A percentile compares a stretch with the other conserved stretches of the same genome.
phyloP scores from a whole-genome alignment of 2,888 invertebrate genomes.

The Leptura quadrifasciata region DNA sequence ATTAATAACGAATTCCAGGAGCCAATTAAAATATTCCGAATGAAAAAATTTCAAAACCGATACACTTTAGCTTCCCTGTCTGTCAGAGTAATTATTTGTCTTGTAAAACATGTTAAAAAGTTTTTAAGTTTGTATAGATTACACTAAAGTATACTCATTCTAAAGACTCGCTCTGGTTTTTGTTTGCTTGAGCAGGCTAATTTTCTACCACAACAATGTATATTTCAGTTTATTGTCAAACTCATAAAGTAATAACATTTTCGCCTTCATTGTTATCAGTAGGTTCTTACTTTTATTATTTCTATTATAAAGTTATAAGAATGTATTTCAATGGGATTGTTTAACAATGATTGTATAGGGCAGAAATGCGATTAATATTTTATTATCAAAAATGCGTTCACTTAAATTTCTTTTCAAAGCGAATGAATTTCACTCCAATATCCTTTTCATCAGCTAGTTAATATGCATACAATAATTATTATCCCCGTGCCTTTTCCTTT shows the following conservation, averaged over 20 bases:
- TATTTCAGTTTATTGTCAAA: neutral
- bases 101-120: neutral
- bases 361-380: too few species aligned
- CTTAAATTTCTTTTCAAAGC: too few species aligned
- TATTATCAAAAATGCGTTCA: too few species aligned
- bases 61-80: neutral
- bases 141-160: neutral
- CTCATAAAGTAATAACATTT: neutral
- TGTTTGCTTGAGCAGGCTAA: neutral
- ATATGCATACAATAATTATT: too few species aligned
- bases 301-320: neutral
- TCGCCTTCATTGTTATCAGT: neutral
- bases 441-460: too few species aligned
- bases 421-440: too few species aligned
- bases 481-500: neutral
- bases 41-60: neutral
- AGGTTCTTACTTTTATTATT: neutral
- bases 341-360: too few species aligned
- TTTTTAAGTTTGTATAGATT: neutral
- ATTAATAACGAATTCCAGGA: neutral
- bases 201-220: constrained; percentile 6
- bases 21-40: neutral
- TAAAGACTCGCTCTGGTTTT: neutral
- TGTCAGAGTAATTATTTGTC: neutral
- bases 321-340: too few species aligned